Evolutionary conservation across 2,797 vertebrate genomes (phyloP), one percentile per base, ranked within the genome.

Genomic region (Falco concolor): DNA sequence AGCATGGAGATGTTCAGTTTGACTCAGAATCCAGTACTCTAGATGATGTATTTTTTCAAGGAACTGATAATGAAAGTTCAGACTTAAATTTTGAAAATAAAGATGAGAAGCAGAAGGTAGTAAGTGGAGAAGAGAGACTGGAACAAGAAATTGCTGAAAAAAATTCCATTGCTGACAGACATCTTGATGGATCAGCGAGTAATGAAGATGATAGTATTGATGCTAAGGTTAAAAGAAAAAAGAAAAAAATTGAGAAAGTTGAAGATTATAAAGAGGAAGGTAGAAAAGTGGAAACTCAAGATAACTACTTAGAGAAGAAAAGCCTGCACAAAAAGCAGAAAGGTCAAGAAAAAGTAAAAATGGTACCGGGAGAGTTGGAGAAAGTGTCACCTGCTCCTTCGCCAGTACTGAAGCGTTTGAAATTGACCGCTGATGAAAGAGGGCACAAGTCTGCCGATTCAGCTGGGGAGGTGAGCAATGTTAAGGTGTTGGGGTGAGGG

Each of bases 151-250:
- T 10, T 8, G 15, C 68, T 63, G 93, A 80, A 34, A 85, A 87
- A 15, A 93, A 96, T 54, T 21, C 34, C 5, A 3, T 54, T 92
- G 61, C 45, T 32, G 95, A 98, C 28, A 95, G 75, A 42, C 84
- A 81, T 25, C 80, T 76, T 23, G 97, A 97, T 47, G 92, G 73
- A 30, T 70, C 84, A n/a, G 24, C 63, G 20, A 96, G 97, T 95
- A 93, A 97, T 45, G 98, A 98, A 13, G 98, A 98, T 54, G 97
- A 97, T 18, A 56, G 73, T 34, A 45, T 38, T 52, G 97, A 98
- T 14, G 90, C 95, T 30, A 99, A 97, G 88, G 65, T 92, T 94
- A 99, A 98, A 90, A 98, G 96, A 80, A 99, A 98, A 94, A 99
- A 98, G 79, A 98, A 98, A 59, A 99, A 98, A 87, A 88, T 67